Evolutionary conservation across 1,140 invertebrate genomes (phyloP), one percentile per base, ranked within the genome.

Genomic region (Leptinotarsa defecta): DNA sequence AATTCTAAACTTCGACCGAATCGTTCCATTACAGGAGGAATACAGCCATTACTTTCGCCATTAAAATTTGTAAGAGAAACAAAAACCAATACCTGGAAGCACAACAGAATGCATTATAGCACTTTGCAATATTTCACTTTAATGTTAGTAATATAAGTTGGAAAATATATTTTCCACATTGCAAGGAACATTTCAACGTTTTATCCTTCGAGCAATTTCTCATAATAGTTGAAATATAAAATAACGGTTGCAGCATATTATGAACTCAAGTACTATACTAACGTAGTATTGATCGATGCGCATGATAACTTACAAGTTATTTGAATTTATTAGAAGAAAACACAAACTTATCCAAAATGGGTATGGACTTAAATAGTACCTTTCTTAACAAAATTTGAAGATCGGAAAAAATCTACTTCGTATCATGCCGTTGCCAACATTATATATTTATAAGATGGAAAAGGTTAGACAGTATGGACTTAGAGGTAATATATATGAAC

Each of bases 81-180:
- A 13, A 57, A 57, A 57, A 57, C 15, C 13, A 57, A 57, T 6
- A 57, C 52, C 15, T 19, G 52, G n/a, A 57, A 57, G 52, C 52
- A 57, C 52, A 57, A 57, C 52, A 17, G 52, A 19, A 57, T 57
- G 52, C 52, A 17, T 57, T 19, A 57, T 3, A 57, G 52, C 52
- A 57, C n/a, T 57, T 57, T 57, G 52, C 52, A 57, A 57, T 57
- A 57, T 57, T 57, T 57, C n/a, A 57, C 52, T 57, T 57, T 57
- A 17, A 57, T 57, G 52, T 57, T 57, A 57, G 52, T 57, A 57
- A 57, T 57, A 57, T 57, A 57, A 57, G 52, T 57, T 57, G 52
- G 52, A 57, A 57, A 57, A 57, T 57, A 57, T 19, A 15, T 17
- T 57, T 57, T 57, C 52, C 52, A 57, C 52, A 57, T 57, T 19